Evolutionary conservation across 2,797 vertebrate genomes (phyloP), one percentile per base, ranked within the genome.

Genomic region (Taenioides sp.): DNA sequence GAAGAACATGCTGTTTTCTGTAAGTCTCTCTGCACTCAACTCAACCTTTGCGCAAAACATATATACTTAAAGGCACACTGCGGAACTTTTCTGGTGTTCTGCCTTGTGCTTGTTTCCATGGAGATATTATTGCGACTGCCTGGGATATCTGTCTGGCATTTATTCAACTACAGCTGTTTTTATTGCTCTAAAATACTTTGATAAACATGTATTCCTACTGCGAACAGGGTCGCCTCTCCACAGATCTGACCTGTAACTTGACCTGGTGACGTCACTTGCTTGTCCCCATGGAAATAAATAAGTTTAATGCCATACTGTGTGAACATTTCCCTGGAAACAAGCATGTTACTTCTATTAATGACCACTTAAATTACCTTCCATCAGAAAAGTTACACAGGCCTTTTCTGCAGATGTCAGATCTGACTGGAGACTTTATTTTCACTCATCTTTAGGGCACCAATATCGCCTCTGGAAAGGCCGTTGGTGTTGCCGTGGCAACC

Each of bases 1-100:
- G 94, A 98, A 98, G 92, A 98, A 98, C 93, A 98, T 98, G 97
- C 94, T 98, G 68, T 98, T 98, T 94, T 98, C 97, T 81, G 97
- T 97, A 84, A 95, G 96, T 78, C 31, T 62, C 18, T 23, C 4
- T 4, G 9, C 57, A 1, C 6, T 25, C 34, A 23, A 57, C 22
- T 10, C 27, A 58, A 27, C 57, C 14, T 58, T 11, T 27, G 5
- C 23, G 22, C 52, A 12, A 23, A 55, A 23, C n/a, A 12, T 55
- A 7, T 52, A 20, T 0, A n/a, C 20, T n/a, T 52, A 52, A 52
- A 52, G 20, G 18, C 2, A 1, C 50, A 52, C 20, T 43, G 12
- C 11, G 10, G 2, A 43, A 43, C 40, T 40, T 50, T 50, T 50
- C 49, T 52, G 7, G 6, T 52, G 3, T n/a, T 23, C 22, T 11